Evolutionary conservation across 2,797 vertebrate species (phyloP).

Genomic region (Smutsia temminckii): DNA sequence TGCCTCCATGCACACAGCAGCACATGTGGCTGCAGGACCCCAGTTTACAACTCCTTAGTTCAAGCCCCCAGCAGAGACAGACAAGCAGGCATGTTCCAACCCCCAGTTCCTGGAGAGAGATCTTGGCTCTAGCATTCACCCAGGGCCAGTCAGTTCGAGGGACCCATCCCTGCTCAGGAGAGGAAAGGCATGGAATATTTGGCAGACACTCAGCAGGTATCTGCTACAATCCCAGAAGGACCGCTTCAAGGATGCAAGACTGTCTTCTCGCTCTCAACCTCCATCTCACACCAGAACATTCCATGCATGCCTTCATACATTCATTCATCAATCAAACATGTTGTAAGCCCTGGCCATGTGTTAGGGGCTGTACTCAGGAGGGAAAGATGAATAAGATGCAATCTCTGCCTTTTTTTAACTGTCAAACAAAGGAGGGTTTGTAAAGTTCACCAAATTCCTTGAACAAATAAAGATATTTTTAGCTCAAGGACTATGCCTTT

Average conservation of each 20-base stretch:
- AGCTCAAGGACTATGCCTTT: background rate
- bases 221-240: too few relatives aligned
- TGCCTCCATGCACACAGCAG: fast-evolving
- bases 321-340: background rate
- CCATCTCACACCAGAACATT: background rate
- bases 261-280: background rate
- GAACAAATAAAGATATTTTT: background rate
- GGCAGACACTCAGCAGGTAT: background rate
- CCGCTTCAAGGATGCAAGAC: background rate
- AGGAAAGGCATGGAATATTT: background rate
- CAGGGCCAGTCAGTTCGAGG: background rate
- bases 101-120: background rate
- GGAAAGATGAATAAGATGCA: background rate
- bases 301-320: background rate
- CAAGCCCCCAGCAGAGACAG: background rate
- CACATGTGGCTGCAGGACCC: too few relatives aligned
- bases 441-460: background rate
- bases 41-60: background rate
- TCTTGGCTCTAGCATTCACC: background rate
- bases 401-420: background rate
- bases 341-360: background rate
- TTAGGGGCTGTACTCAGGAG: too few relatives aligned
- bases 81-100: background rate
- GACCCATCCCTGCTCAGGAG: too few relatives aligned
- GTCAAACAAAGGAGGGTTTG: background rate